Conservation (phyloP, 1,140 invertebrate species). For the Drosophila pandora region DNA sequence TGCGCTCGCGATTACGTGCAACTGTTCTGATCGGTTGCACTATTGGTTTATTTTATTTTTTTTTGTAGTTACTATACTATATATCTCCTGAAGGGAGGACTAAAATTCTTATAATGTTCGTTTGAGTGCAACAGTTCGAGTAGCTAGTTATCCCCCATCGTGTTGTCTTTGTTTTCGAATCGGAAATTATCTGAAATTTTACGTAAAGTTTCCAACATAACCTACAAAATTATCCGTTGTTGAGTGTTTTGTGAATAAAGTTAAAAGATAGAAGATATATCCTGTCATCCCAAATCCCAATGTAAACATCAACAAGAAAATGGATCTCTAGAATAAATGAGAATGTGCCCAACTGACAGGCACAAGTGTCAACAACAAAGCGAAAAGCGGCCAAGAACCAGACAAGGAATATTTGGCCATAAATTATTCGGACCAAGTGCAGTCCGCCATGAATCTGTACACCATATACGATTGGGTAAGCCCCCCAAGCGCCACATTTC, state of each 20-base stretch:
- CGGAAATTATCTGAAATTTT: conserved; percentile 46
- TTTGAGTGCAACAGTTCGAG: conserved; percentile 15
- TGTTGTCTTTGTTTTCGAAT: conserved; percentile 41
- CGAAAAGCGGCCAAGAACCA: conserved; percentile 23
- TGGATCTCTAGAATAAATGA: conserved; percentile 23
- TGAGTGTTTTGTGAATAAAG: conserved; percentile 19
- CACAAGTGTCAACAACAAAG: conserved; percentile 53
- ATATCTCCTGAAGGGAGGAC: conserved; percentile 22
- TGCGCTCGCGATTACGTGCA: conserved; percentile 70
- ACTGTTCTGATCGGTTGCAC: conserved; percentile 61
- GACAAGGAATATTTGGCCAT: conserved; percentile 36
- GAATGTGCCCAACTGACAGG: conserved; percentile 55
- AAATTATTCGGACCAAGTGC: conserved; percentile 50
- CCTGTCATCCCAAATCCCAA: conserved; percentile 16
- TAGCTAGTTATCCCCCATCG: conserved; percentile 40
- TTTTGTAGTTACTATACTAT: neutral
- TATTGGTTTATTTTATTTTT: conserved; percentile 13
- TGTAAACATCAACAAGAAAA: conserved; percentile 37
- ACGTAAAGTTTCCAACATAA: conserved; percentile 74
- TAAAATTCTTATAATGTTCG: conserved; percentile 31
- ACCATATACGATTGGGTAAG: conserved; percentile 80
- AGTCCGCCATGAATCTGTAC: conserved; percentile 72
- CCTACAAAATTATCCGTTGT: conserved; percentile 49
- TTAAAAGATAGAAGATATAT: neutral
- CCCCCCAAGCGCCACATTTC: neutral